These are phyloP conservation scores for Parnassius mnemosyne DNA, from an alignment of 2,888 invertebrate genomes.

Conservation along the genomic window DNA sequence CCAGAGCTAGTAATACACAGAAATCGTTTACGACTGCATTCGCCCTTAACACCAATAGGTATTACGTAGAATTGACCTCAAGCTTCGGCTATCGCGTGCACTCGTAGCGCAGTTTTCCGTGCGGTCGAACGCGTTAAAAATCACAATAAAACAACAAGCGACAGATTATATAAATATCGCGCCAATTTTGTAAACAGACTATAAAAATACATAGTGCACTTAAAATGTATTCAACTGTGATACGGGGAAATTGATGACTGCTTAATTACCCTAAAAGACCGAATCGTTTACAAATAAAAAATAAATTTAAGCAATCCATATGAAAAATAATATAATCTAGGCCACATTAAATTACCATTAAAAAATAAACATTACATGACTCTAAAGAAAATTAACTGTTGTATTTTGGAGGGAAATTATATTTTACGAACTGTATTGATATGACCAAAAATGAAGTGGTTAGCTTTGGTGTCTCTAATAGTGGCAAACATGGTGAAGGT, in stretches of 20 bases:
- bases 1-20: neutral
- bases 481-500: constrained; percentile 58
- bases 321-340: too few species aligned
- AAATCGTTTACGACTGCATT: neutral
- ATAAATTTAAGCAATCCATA: too few species aligned
- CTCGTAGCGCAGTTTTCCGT: constrained; percentile 1
- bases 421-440: constrained; percentile 7
- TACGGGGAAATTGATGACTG: too few species aligned
- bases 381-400: too few species aligned
- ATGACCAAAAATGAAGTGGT: constrained; percentile 55
- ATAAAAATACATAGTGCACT: neutral
- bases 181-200: constrained; percentile 2
- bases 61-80: constrained; percentile 13
- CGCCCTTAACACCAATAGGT: constrained; percentile 18
- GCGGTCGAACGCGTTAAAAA: constrained; percentile 8
- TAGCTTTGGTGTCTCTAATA: constrained; percentile 56
- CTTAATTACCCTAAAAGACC: too few species aligned
- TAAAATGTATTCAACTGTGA: too few species aligned
- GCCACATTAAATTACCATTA: too few species aligned
- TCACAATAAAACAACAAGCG: neutral
- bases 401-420: neutral
- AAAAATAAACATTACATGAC: too few species aligned
- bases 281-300: too few species aligned
- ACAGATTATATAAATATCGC: constrained; percentile 4
- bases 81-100: constrained; percentile 9